Percentiles rank a stretch among this genome's conserved stretches.
Evolutionary conservation across 1,140 invertebrate genomes (phyloP).

Genomic region (Solenopsis fugax): DNA sequence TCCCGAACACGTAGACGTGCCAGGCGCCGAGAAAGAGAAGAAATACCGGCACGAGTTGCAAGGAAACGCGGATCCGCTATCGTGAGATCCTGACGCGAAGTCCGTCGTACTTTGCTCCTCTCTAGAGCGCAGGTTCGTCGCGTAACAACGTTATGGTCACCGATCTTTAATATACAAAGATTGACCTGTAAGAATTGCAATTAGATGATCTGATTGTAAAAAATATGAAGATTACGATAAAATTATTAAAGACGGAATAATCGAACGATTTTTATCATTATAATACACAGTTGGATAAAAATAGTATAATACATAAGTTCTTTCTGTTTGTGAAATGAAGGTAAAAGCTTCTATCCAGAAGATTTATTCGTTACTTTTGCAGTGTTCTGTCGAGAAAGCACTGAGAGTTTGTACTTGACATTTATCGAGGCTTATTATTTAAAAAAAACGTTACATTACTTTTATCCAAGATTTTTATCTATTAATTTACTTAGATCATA

Average conservation of each 20-base stretch:
- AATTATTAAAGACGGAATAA: background rate
- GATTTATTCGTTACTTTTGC: background rate
- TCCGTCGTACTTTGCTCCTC: background rate
- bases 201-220: background rate
- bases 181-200: background rate
- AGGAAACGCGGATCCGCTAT: conserved; percentile 42
- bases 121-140: background rate
- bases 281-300: background rate
- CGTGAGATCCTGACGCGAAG: conserved; percentile 19
- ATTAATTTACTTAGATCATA: background rate
- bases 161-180: background rate
- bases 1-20: conserved; percentile 77
- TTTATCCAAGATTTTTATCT: background rate
- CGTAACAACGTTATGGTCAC: background rate
- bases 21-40: conserved; percentile 61
- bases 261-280: background rate
- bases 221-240: background rate
- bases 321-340: background rate
- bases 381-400: background rate
- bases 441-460: background rate
- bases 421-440: background rate
- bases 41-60: conserved; percentile 37
- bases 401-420: background rate
- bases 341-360: background rate
- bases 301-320: background rate